phyloP scores from a whole-genome alignment of 2,797 vertebrate species.

The Alfaro cultratus region DNA sequence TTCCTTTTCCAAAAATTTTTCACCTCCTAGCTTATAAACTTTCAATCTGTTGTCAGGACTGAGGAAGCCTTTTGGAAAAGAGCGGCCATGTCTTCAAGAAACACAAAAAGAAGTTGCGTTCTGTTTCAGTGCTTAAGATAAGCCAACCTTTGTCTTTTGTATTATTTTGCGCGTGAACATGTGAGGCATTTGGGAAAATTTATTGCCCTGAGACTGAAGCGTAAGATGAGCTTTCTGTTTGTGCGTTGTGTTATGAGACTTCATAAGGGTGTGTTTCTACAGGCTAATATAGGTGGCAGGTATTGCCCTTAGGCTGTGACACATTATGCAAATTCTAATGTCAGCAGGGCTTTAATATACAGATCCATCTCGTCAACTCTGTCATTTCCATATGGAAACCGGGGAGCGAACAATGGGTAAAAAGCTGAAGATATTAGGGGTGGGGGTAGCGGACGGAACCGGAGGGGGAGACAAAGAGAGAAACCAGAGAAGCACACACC shows the following conservation, averaged over 20 bases:
- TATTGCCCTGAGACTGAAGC: conserved; percentile 14
- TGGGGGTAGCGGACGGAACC: conserved; percentile 12
- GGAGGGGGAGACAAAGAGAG: conserved; percentile 44
- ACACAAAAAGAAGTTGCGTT: not conserved
- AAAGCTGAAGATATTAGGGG: conserved; percentile 48
- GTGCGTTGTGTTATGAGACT: conserved; percentile 8
- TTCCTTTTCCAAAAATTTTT: not conserved
- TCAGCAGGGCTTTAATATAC: conserved; percentile 99
- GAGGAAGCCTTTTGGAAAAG: not conserved
- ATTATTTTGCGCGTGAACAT: conserved; percentile 1
- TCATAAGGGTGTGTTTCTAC: conserved; percentile 81
- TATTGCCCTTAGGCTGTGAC: conserved; percentile 94
- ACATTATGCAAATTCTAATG: conserved; percentile 99
- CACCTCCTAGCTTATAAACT: not conserved
- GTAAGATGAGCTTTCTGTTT: conserved; percentile 22
- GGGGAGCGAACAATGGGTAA: conserved; percentile 78
- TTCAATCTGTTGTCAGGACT: not conserved
- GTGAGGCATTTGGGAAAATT: not conserved
- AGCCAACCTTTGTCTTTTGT: not conserved
- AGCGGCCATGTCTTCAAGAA: not conserved
- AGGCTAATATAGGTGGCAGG: conserved; percentile 98
- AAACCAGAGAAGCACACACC: conserved; percentile 39
- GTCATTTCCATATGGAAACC: conserved; percentile 94
- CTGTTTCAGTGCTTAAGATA: not conserved
- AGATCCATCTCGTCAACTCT: conserved; percentile 94